Conservation (phyloP, 2,888 invertebrate species). For the Seladonia tumulorum region DNA sequence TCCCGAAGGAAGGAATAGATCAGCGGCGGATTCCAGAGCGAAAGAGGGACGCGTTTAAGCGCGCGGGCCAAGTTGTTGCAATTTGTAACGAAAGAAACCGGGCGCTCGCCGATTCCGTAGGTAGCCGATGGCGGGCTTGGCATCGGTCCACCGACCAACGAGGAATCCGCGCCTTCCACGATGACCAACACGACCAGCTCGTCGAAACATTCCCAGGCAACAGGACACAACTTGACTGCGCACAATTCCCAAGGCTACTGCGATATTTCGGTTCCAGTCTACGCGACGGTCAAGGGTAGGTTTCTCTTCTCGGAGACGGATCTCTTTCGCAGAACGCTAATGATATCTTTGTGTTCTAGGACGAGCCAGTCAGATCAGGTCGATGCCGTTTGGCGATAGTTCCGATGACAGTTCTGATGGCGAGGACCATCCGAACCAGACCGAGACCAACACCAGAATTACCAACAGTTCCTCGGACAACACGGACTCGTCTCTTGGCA, state of each 20-base stretch:
- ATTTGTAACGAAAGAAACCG: constrained; percentile 32
- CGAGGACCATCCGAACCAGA: constrained; percentile 88
- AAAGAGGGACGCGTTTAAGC: neutral
- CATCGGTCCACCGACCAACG: constrained; percentile 81
- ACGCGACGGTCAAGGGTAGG: constrained; percentile 95
- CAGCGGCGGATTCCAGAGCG: neutral
- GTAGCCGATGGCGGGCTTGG: constrained; percentile 83
- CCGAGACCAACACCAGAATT: constrained; percentile 85
- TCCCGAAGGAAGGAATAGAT: neutral
- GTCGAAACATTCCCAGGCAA: constrained; percentile 82
- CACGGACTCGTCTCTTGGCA: constrained; percentile 88
- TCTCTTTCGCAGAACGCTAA: neutral
- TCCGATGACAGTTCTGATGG: constrained; percentile 98
- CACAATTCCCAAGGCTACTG: constrained; percentile 91
- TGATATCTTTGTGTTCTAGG: constrained; percentile 62
- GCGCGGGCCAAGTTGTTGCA: constrained; percentile 22
- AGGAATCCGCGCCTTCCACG: constrained; percentile 80
- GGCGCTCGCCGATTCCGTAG: constrained; percentile 63
- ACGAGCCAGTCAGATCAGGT: constrained; percentile 97
- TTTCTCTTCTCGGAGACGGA: neutral
- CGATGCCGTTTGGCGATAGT: constrained; percentile 98
- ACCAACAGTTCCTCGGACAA: constrained; percentile 85
- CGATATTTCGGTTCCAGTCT: constrained; percentile 96
- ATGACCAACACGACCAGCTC: constrained; percentile 80
- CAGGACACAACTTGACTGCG: constrained; percentile 82